Conservation (phyloP, 2,888 invertebrate species). For the Eudemis profundana region DNA sequence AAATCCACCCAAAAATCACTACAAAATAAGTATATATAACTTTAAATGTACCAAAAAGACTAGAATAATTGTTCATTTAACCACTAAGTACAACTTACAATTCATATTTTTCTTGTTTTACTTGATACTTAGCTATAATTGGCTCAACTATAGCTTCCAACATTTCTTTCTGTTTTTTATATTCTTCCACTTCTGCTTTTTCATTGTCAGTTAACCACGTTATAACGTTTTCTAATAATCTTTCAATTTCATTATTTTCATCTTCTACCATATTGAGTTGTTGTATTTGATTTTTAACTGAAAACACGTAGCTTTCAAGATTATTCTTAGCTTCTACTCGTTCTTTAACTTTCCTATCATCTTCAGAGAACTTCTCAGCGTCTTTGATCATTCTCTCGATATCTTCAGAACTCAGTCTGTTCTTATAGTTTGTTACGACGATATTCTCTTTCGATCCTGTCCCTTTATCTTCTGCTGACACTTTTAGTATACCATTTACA, state of each 20-base stretch:
- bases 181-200: constrained; percentile 96
- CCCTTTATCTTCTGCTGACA: constrained; percentile 99
- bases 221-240: constrained; percentile 97
- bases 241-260: constrained; percentile 97
- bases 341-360: constrained; percentile 98
- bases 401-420: constrained; percentile 98
- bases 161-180: constrained; percentile 97
- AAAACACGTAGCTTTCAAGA: constrained; percentile 98
- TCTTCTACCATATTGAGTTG: constrained; percentile 98
- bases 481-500: constrained; percentile 97
- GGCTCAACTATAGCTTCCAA: constrained; percentile 98
- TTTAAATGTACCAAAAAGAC: too few relatives aligned
- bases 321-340: constrained; percentile 98
- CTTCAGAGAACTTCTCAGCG: constrained; percentile 99
- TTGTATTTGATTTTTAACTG: constrained; percentile 97
- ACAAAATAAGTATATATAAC: too few relatives aligned
- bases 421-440: constrained; percentile 99
- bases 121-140: constrained; percentile 14
- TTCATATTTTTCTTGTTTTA: constrained; percentile 9
- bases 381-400: constrained; percentile 99
- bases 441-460: constrained; percentile 99
- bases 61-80: background rate
- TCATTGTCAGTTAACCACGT: constrained; percentile 99
- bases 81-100: background rate
- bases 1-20: too few relatives aligned